These are phyloP conservation scores for Junco hyemalis DNA, from an alignment of 2,113 vertebrate genomes.

Conservation along the genomic window DNA sequence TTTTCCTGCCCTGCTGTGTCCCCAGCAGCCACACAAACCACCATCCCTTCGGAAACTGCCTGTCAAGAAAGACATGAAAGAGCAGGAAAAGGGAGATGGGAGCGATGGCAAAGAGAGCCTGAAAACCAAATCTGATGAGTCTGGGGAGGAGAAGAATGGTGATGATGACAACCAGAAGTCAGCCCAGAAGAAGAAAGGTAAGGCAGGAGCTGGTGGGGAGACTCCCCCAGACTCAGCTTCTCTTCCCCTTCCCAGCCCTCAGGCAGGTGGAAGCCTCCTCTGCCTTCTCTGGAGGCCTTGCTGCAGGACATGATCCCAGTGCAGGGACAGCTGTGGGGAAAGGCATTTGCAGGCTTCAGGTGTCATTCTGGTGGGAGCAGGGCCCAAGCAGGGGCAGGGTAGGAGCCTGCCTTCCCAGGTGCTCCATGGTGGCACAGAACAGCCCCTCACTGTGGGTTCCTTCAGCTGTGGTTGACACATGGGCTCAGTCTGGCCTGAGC, in stretches of 20 bases:
- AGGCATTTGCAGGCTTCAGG: neutral
- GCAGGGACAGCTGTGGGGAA: neutral
- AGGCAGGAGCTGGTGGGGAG: neutral
- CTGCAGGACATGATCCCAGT: neutral
- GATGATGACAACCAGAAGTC: constrained; percentile 92
- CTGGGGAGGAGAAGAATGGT: constrained; percentile 94
- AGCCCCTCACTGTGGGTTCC: neutral
- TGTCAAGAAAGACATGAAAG: constrained; percentile 88
- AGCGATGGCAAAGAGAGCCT: constrained; percentile 90
- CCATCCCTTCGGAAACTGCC: constrained; percentile 80
- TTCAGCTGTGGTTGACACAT: rapidly evolving
- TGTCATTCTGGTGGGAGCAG: neutral
- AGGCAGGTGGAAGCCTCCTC: neutral
- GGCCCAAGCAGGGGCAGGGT: neutral
- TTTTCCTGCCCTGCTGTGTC: neutral
- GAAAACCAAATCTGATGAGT: constrained; percentile 93
- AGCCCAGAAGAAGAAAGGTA: constrained; percentile 93
- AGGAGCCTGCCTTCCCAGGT: neutral
- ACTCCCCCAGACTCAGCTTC: neutral
- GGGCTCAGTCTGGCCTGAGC: neutral
- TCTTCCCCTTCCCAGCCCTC: rapidly evolving
- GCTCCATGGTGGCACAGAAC: neutral
- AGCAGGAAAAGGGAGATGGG: constrained; percentile 91
- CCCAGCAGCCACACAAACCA: constrained; percentile 69
- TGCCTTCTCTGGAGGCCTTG: neutral